These are phyloP conservation scores for Drosophila repleta DNA, from an alignment of 1,140 invertebrate species.

Conservation along the genomic window DNA sequence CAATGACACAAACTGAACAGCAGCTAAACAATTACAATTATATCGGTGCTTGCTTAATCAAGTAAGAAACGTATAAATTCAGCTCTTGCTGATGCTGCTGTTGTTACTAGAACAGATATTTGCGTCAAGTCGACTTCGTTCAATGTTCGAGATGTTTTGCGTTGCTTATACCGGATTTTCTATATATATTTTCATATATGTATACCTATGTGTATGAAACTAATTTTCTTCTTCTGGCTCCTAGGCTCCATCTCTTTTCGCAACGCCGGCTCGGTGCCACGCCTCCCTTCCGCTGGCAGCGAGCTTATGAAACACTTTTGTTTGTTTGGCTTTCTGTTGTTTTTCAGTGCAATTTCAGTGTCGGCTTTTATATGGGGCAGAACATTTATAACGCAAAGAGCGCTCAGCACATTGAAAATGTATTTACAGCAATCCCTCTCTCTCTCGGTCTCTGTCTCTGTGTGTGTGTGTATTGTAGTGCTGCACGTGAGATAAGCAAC, in stretches of 20 bases:
- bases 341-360: conserved; percentile 25
- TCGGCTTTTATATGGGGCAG: conserved; percentile 17
- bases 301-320: background rate
- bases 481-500: conserved; percentile 73
- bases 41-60: conserved; percentile 78
- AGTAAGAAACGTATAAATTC: conserved; percentile 39
- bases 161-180: conserved; percentile 12
- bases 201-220: background rate
- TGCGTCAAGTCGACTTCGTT: conserved; percentile 53
- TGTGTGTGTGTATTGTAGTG: conserved; percentile 14
- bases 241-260: conserved; percentile 19
- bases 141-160: conserved; percentile 43
- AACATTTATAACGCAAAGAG: conserved; percentile 33
- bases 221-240: background rate
- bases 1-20: background rate
- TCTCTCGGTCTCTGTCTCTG: conserved; percentile 1
- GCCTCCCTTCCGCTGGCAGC: conserved; percentile 5
- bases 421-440: conserved; percentile 10
- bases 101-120: conserved; percentile 13
- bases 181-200: background rate
- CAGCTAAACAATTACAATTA: conserved; percentile 61
- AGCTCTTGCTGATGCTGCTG: conserved; percentile 5
- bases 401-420: conserved; percentile 16
- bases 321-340: background rate
- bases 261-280: conserved; percentile 12